These are phyloP conservation scores for Microctonus hyperodae DNA, from an alignment of 2,888 invertebrate genomes.

Conservation along the genomic window DNA sequence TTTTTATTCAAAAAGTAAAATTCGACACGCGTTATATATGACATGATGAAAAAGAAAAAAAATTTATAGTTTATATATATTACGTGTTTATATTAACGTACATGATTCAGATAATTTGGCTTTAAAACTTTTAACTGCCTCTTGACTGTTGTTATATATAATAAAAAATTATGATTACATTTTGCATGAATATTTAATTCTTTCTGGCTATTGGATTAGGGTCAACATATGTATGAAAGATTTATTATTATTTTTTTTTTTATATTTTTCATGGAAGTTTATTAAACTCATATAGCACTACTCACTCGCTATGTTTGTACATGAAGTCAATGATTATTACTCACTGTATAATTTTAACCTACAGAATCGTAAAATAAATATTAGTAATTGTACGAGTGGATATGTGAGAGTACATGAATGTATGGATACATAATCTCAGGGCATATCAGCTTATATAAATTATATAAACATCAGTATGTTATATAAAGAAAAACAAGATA, in stretches of 20 bases:
- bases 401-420: neutral
- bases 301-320: neutral
- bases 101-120: too few relatives aligned
- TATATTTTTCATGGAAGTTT: neutral
- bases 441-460: slow-evolving; percentile 30
- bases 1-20: too few relatives aligned
- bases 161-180: neutral
- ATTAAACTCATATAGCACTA: neutral
- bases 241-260: neutral
- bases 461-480: slow-evolving; percentile 26
- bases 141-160: too few relatives aligned
- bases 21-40: too few relatives aligned
- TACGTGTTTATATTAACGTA: too few relatives aligned
- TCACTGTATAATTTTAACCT: slow-evolving; percentile 31
- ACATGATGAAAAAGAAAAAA: too few relatives aligned
- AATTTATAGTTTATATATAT: too few relatives aligned
- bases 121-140: too few relatives aligned
- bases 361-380: slow-evolving; percentile 32
- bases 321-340: slow-evolving; percentile 28
- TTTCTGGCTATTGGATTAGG: neutral
- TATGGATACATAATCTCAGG: slow-evolving; percentile 9
- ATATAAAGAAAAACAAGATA: slow-evolving; percentile 26
- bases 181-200: neutral
- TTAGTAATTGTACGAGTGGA: slow-evolving; percentile 6
- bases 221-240: neutral